Percentiles rank a stretch among this genome's conserved stretches.
Evolutionary conservation across 2,888 invertebrate genomes (phyloP).

Genomic region (Nemotelus pantherinus): DNA sequence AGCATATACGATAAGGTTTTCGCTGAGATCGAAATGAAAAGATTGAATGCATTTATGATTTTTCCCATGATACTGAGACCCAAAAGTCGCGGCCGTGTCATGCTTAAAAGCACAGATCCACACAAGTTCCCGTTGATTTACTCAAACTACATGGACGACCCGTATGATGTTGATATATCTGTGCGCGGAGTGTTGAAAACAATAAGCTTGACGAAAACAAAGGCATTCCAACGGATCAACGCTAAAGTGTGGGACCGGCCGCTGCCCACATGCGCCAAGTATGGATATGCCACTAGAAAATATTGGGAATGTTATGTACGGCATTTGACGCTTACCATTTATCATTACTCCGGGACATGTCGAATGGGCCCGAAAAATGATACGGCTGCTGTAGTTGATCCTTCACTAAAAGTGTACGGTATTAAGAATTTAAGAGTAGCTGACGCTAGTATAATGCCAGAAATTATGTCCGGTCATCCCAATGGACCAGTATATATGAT

Average conservation of each 20-base stretch:
- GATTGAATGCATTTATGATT: slow-evolving; percentile 65
- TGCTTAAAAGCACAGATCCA: slow-evolving; percentile 70
- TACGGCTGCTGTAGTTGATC: slow-evolving; percentile 70
- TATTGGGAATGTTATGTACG: slow-evolving; percentile 72
- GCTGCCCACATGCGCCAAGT: slow-evolving; percentile 67
- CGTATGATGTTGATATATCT: slow-evolving; percentile 69
- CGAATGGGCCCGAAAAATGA: slow-evolving; percentile 70
- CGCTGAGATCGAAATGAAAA: slow-evolving; percentile 54
- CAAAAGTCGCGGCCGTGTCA: slow-evolving; percentile 70
- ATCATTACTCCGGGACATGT: slow-evolving; percentile 70
- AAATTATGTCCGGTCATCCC: slow-evolving; percentile 64
- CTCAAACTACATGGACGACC: slow-evolving; percentile 72
- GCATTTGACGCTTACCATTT: slow-evolving; percentile 68
- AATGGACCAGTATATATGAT: slow-evolving; percentile 66
- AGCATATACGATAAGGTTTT: slow-evolving; percentile 61
- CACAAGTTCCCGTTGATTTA: slow-evolving; percentile 70
- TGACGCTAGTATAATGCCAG: slow-evolving; percentile 66
- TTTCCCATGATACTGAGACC: slow-evolving; percentile 71
- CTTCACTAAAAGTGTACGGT: slow-evolving; percentile 65
- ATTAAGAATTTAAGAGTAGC: slow-evolving; percentile 64
- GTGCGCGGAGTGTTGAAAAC: slow-evolving; percentile 67
- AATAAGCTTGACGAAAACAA: slow-evolving; percentile 64
- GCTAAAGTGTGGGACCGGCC: slow-evolving; percentile 65
- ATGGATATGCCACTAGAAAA: slow-evolving; percentile 66
- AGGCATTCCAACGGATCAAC: slow-evolving; percentile 66